phyloP scores from a whole-genome alignment of 2,888 invertebrate species.

The Drosophila aldrichi region DNA sequence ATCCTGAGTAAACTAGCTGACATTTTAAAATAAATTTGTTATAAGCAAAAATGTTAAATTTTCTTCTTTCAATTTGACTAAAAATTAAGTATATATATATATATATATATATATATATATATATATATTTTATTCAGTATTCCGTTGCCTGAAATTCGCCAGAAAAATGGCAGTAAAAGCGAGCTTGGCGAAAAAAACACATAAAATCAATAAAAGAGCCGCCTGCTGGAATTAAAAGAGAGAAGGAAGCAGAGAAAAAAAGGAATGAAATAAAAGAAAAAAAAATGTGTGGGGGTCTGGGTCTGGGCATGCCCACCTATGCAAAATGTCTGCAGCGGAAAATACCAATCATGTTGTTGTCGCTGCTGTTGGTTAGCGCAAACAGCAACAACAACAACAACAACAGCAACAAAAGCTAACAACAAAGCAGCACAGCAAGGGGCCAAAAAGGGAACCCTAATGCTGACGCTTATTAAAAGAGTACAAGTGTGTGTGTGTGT shows the following conservation, averaged over 20 bases:
- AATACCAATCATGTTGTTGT: slow-evolving; percentile 78
- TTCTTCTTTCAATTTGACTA: no score
- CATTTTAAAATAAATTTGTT: no score
- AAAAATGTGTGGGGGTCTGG: slow-evolving; percentile 48
- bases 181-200: slow-evolving; percentile 25
- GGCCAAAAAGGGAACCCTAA: slow-evolving; percentile 51
- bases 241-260: slow-evolving; percentile 32
- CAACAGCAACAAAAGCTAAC: slow-evolving; percentile 17
- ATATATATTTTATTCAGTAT: no score
- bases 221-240: slow-evolving; percentile 27
- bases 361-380: slow-evolving; percentile 60
- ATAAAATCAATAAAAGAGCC: slow-evolving; percentile 61
- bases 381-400: slow-evolving; percentile 46
- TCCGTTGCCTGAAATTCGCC: background rate
- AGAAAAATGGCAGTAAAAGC: slow-evolving; percentile 14
- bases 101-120: no score
- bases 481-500: slow-evolving; percentile 29
- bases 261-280: slow-evolving; percentile 47
- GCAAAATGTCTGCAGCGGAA: slow-evolving; percentile 79
- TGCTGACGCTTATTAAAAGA: slow-evolving; percentile 70
- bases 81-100: slow-evolving; percentile 16
- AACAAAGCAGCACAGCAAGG: slow-evolving; percentile 53
- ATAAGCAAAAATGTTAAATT: no score
- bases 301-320: slow-evolving; percentile 41
- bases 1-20: no score